Evolutionary conservation across 2,888 invertebrate species (phyloP).

Genomic region (Odontomyia ornata): DNA sequence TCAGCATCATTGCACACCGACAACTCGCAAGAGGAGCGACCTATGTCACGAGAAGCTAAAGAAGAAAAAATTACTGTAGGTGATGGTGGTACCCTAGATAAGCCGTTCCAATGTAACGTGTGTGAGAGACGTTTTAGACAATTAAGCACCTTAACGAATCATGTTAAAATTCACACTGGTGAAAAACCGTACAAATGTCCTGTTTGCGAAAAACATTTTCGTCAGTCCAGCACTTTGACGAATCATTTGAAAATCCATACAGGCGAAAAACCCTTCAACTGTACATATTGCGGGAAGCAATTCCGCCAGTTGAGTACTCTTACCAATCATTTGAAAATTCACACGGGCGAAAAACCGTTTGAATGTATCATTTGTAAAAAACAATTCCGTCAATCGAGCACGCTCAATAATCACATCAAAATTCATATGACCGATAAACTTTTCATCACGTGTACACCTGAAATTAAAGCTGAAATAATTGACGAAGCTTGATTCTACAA

Average conservation of each 20-base stretch:
- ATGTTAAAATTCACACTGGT: conserved; percentile 64
- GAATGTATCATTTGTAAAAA: conserved; percentile 64
- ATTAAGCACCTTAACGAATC: conserved; percentile 64
- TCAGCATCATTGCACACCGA: not conserved
- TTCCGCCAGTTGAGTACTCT: conserved; percentile 64
- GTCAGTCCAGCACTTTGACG: conserved; percentile 64
- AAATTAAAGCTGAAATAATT: conserved; percentile 64
- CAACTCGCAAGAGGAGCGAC: conserved; percentile 26
- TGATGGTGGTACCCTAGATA: conserved; percentile 54
- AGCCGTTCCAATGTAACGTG: conserved; percentile 64
- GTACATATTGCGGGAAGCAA: conserved; percentile 63
- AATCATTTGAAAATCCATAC: conserved; percentile 65
- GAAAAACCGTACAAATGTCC: conserved; percentile 65
- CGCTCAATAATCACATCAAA: conserved; percentile 64
- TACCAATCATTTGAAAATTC: conserved; percentile 61
- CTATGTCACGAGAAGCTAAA: conserved; percentile 49
- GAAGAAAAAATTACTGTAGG: conserved; percentile 44
- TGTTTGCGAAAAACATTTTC: conserved; percentile 64
- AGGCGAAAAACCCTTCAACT: conserved; percentile 64
- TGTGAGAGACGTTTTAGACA: conserved; percentile 64
- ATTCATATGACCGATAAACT: conserved; percentile 65
- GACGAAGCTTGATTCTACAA: conserved; percentile 55
- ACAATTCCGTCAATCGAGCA: conserved; percentile 64
- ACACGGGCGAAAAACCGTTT: conserved; percentile 65
- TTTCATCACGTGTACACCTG: conserved; percentile 60